Base-by-base conservation (phyloP, 2,888 invertebrate species). In the Amaurobius ferox region DNA sequence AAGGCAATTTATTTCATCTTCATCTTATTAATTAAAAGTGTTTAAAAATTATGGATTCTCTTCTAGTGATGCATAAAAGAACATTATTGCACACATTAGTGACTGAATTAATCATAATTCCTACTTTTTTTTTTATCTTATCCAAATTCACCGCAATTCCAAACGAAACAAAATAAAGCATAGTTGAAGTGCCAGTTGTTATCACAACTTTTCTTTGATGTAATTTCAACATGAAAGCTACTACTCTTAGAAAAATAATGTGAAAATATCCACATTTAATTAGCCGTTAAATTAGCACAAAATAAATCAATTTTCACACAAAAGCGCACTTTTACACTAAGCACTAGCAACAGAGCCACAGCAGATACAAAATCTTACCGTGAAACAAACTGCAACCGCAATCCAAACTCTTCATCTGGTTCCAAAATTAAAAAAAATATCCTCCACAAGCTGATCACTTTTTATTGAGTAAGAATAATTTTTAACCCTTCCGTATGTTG, bases 401-500 rank as follows among this genome's bases (percentile, higher is more conserved):
- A 68, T 68, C 68, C 68, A 68, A 39, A n/a, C 26, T 35, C 39
- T 40, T 68, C 68, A 68, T 68, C 68, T 68, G 68, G 26, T 68
- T 32, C 13, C 6, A 16, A 40, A 39, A 39, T 35, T 35, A 16
- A 7, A 23, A 26, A 28, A 23, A 28, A 40, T 40, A 68, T 68
- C 68, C 68, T 16, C 39, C 26, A 40, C 40, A 40, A 40, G 5
- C 13, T 39, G 11, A 32, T 13, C 32, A 28, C 26, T 26, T 40
- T 68, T 28, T n/a, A 28, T 66, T 13, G 26, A 66, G 35, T 13
- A 23, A 30, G 13, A 35, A 23, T 55, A 26, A 30, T 39, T 62
- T 68, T 67, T 28, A 77, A 35, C 32, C 28, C 44, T 32, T 62
- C 79, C 79, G 79, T 79, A 79, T 79, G 79, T 40, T 79, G 26